Evolutionary conservation across 2,797 vertebrate species (phyloP).

Genomic region (Enteromius anoplus): DNA sequence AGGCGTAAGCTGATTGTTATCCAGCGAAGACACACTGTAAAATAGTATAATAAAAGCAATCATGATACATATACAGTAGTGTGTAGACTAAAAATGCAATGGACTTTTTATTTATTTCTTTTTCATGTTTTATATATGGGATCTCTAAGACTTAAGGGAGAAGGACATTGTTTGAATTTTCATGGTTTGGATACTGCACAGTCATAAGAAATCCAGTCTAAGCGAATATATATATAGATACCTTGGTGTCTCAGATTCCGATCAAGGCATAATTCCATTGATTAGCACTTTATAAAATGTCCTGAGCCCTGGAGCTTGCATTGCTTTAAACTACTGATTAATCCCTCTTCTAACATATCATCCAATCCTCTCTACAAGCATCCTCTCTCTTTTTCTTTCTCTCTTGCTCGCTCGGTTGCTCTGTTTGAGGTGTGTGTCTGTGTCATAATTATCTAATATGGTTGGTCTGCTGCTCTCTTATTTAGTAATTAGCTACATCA

Average conservation of each 20-base stretch:
- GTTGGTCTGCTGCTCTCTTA: conserved; percentile 91
- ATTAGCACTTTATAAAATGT: conserved; percentile 56
- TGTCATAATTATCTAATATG: conserved; percentile 95
- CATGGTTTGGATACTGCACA: neutral
- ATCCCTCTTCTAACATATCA: conserved; percentile 71
- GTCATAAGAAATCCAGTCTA: neutral
- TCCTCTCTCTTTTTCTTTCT: conserved; percentile 17
- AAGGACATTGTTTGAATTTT: neutral
- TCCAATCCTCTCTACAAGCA: conserved; percentile 43
- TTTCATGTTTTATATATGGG: neutral
- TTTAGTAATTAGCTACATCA: conserved; percentile 94
- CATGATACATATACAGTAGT: neutral
- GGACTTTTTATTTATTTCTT: neutral
- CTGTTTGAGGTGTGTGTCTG: conserved; percentile 81
- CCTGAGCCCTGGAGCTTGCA: conserved; percentile 47
- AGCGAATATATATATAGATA: too few species aligned
- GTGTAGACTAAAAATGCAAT: neutral
- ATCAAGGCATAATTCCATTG: conserved; percentile 51
- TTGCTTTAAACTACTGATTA: conserved; percentile 62
- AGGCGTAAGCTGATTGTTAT: neutral
- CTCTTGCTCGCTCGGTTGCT: conserved; percentile 11
- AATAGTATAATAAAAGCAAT: neutral
- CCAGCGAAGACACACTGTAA: neutral
- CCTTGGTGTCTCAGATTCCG: too few species aligned
- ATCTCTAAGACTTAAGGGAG: neutral